A percentile compares a stretch with the other conserved stretches of the same genome.
Conservation (phyloP, 2,888 invertebrate genomes). For the Mechanitis mazaeus region DNA sequence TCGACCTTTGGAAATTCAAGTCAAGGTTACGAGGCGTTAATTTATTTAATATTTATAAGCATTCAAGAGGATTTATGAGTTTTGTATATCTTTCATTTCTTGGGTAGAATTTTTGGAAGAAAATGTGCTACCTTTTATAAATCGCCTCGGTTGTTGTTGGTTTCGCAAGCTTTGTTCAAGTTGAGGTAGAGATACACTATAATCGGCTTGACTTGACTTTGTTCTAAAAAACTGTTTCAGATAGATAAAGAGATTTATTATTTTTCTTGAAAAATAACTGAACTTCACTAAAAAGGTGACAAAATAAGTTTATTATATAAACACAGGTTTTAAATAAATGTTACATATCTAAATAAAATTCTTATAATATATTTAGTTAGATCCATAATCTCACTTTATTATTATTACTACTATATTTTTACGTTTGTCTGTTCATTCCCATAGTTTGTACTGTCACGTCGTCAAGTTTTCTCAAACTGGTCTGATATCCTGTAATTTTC, state of each 20-base stretch:
- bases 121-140: slow-evolving; percentile 15
- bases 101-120: slow-evolving; percentile 15
- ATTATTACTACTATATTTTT: too few species aligned
- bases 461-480: slow-evolving; percentile 13
- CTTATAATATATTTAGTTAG: too few species aligned
- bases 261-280: not conserved
- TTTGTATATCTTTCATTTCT: slow-evolving; percentile 32
- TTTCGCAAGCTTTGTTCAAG: not conserved
- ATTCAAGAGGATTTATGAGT: slow-evolving; percentile 32
- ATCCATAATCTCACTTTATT: too few species aligned
- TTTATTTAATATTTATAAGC: slow-evolving; percentile 28
- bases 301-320: not conserved
- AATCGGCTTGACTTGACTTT: slow-evolving; percentile 6
- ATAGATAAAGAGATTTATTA: too few species aligned
- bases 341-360: too few species aligned
- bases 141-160: slow-evolving; percentile 14
- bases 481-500: slow-evolving; percentile 24
- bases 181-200: not conserved
- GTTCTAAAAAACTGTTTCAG: slow-evolving; percentile 3
- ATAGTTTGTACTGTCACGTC: not conserved
- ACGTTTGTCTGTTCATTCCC: too few species aligned
- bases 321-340: too few species aligned
- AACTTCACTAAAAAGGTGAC: not conserved
- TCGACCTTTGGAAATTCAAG: not conserved
- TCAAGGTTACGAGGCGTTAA: slow-evolving; percentile 19